Evolutionary conservation across 2,888 invertebrate species (phyloP), one percentile per base, ranked within the genome.

Genomic region (Esperia sulphurella): DNA sequence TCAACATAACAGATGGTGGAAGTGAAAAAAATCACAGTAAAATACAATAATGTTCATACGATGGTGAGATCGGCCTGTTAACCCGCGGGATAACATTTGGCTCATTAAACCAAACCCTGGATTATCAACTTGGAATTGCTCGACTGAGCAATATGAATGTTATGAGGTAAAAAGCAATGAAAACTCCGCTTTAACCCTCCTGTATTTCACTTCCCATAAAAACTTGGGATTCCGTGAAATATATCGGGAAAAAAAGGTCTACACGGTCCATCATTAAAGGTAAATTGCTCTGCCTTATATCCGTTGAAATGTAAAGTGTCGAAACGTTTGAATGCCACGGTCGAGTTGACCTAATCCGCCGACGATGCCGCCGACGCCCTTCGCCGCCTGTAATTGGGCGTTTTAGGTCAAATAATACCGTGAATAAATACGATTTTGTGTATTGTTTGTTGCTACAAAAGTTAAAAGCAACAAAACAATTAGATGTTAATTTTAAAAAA

Each of bases 81-180:
- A 83, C 78, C 76, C 78, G 55, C 53, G 60, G 76, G 76, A 79
- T 81, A 78, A 76, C 71, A 75, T 71, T 74, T 68, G 71, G 62
- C 71, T 79, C 82, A 81, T 83, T 84, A 79, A 77, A 75, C 74
- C 71, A 71, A 70, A 71, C 79, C 78, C 79, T 61, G 82, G 84
- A 84, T 86, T 85, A 85, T 82, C 79, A 83, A 81, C 76, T 79
- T 77, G 77, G 77, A 78, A 83, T 79, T 83, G 76, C 76, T 71
- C 71, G 71, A 73, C 71, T 75, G 75, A 76, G 75, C 78, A 78
- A 74, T 79, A 78, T 79, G 81, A 83, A 78, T 79, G 79, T 83
- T 77, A 82, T 76, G 77, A 78, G 74, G 78, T 79, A 76, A 83
- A 86, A 83, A 79, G 83, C 83, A 81, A 83, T 86, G 82, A 85